phyloP scores from a whole-genome alignment of 1,140 invertebrate genomes.

The Ceratina australensis region DNA sequence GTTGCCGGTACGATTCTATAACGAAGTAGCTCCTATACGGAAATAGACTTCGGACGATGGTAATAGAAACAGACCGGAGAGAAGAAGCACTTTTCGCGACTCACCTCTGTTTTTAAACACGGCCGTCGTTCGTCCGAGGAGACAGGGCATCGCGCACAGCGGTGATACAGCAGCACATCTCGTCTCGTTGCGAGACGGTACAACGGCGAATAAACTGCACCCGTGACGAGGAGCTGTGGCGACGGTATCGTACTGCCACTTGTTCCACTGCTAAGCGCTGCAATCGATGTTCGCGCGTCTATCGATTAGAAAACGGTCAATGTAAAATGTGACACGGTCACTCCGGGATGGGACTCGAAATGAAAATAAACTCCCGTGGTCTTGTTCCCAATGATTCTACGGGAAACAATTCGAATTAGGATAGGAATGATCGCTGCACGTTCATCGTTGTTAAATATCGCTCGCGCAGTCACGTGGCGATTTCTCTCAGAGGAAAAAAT shows the following conservation, averaged over 20 bases:
- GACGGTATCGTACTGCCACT: conserved; percentile 51
- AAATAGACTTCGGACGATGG: conserved; percentile 48
- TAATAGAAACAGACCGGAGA: conserved; percentile 14
- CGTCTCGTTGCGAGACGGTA: not conserved
- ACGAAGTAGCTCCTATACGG: conserved; percentile 53
- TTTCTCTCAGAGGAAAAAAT: too few species aligned
- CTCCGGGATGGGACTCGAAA: not conserved
- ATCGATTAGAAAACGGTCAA: conserved; percentile 53
- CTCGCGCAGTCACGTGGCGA: too few species aligned
- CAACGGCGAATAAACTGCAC: conserved; percentile 33
- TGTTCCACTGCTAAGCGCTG: conserved; percentile 61
- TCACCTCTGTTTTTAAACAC: conserved; percentile 49
- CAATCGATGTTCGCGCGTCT: conserved; percentile 55
- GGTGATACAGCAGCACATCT: conserved; percentile 38
- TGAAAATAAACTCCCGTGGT: not conserved
- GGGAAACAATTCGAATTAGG: too few species aligned
- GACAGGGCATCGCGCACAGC: conserved; percentile 27
- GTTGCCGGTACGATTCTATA: conserved; percentile 39
- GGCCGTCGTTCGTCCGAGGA: conserved; percentile 4
- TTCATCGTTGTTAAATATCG: too few species aligned
- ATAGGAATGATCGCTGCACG: too few species aligned
- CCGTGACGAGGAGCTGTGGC: conserved; percentile 29
- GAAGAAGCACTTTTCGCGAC: conserved; percentile 27
- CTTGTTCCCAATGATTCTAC: not conserved
- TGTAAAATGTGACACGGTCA: conserved; percentile 40